Evolutionary conservation across 2,888 invertebrate genomes (phyloP), one percentile per base, ranked within the genome.

Genomic region (Criorhina ranunculi): DNA sequence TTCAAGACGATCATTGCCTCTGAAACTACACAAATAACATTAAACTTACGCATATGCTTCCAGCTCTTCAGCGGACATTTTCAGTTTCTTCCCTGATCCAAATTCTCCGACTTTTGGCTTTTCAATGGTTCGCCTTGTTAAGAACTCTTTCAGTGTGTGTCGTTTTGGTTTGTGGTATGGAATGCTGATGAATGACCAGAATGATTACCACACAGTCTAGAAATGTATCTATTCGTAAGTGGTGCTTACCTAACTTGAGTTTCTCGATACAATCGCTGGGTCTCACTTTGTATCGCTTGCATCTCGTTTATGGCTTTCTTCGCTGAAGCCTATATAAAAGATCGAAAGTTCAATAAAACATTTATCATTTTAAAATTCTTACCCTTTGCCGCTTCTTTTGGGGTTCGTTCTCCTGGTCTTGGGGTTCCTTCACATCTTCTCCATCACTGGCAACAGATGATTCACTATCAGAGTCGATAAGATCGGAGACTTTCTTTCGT

Each of bases 101-200:
- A 87, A 81, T 0, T 87, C 83, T 46, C 76, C 69, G 44, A 37
- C 85, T 86, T 87, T 62, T 1, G 90, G 89, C 37, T 88, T 89
- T 8, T 87, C 88, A 12, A 91, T 88, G 0, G 90, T 91, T 7
- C 89, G 89, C 1, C 91, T 89, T 12, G 87, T 92, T 87, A 97
- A 93, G 88, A 98, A 97, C 88, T 97, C 98, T 89, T 96, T 94
- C 0, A 98, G 92, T 0, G 95, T 94, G 69, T 95, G 93, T 42
- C 95, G 95, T 89, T 96, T 96, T 1, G 98, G 97, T 89, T 94
- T 94, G 90, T 98, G 98, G 90, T 98, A 98, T 0, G 98, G 98
- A 40, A 98, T 92, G 44, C 95, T 94, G 5, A 9, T 5, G 6
- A 1, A 44, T 33, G 5, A 35, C 0, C 12, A 6, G 1, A 8